Evolutionary conservation across 2,888 invertebrate species (phyloP), one percentile per base, ranked within the genome.

Genomic region (Morpho deidamia): DNA sequence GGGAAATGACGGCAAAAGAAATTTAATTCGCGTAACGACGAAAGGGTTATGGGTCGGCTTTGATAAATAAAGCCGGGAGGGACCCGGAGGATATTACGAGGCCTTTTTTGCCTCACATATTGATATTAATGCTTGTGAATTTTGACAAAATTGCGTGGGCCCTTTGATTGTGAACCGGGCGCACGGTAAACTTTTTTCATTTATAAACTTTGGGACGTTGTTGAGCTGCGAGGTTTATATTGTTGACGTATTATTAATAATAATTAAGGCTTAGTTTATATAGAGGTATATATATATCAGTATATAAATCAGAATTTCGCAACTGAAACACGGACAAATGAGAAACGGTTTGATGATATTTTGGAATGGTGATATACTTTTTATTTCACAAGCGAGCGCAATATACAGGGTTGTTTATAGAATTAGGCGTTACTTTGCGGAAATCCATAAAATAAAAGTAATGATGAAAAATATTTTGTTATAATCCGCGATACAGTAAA

Each of bases 1-100:
- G 88, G 89, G 89, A 89, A 89, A 88, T 89, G 88, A 89, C 88
- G 86, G 84, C 76, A 88, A 88, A 88, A 88, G 88, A 89, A 88
- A 88, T 89, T 88, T 87, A 88, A 89, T 88, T 88, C 87, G 81
- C 84, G 80, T 80, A 85, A 79, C 87, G 83, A 82, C 84, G 87
- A 88, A 89, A 88, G 88, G 89, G 89, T 89, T 88, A 83, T 72
- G 68, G 83, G 84, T 81, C 83, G 81, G 82, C 81, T 79, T 78
- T 83, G 82, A 83, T 85, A 86, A 86, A 86, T 83, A 84, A 81
- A 79, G 76, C 76, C 76, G 72, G 75, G 71, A 76, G 82, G 74
- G 78, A 78, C 83, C 78, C 78, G 63, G 72, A 76, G 81, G 86
- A 83, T 84, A 82, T 84, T 83, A 77, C 79, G 50, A 66, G 74